phyloP scores from a whole-genome alignment of 2,888 invertebrate species.

The Agrotis exclamationis region DNA sequence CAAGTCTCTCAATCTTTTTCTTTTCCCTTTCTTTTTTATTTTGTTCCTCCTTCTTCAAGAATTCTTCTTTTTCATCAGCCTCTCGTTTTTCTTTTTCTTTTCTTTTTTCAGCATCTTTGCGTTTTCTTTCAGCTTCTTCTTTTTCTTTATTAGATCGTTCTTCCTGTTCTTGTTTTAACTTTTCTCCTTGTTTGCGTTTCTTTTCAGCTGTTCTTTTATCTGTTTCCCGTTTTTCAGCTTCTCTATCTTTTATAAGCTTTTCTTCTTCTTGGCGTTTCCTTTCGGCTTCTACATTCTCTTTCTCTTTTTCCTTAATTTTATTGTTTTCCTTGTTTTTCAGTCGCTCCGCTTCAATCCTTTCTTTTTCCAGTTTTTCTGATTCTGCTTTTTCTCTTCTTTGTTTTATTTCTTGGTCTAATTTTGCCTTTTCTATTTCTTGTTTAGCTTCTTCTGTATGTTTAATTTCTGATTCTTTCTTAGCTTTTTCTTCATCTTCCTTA shows the following conservation, averaged over 20 bases:
- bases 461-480: slow-evolving; percentile 20
- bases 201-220: slow-evolving; percentile 26
- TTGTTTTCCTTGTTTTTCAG: slow-evolving; percentile 10
- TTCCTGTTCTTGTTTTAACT: slow-evolving; percentile 30
- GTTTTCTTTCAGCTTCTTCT: slow-evolving; percentile 29
- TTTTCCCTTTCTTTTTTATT: slow-evolving; percentile 12
- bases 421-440: slow-evolving; percentile 16
- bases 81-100: slow-evolving; percentile 28
- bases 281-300: slow-evolving; percentile 6
- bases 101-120: slow-evolving; percentile 32
- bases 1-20: slow-evolving; percentile 15
- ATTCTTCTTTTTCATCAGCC: slow-evolving; percentile 39
- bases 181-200: slow-evolving; percentile 32
- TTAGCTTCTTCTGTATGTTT: slow-evolving; percentile 18
- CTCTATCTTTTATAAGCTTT: slow-evolving; percentile 12
- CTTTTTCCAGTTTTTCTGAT: slow-evolving; percentile 26
- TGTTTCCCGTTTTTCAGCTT: slow-evolving; percentile 17
- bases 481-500: slow-evolving; percentile 37
- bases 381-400: slow-evolving; percentile 1
- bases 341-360: slow-evolving; percentile 20
- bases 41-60: slow-evolving; percentile 50
- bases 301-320: slow-evolving; percentile 16
- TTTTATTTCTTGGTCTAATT: slow-evolving; percentile 31
- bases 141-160: slow-evolving; percentile 20
- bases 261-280: slow-evolving; percentile 21